These are phyloP conservation scores for Drosophila orosa DNA, from an alignment of 1,140 invertebrate species.

Conservation along the genomic window DNA sequence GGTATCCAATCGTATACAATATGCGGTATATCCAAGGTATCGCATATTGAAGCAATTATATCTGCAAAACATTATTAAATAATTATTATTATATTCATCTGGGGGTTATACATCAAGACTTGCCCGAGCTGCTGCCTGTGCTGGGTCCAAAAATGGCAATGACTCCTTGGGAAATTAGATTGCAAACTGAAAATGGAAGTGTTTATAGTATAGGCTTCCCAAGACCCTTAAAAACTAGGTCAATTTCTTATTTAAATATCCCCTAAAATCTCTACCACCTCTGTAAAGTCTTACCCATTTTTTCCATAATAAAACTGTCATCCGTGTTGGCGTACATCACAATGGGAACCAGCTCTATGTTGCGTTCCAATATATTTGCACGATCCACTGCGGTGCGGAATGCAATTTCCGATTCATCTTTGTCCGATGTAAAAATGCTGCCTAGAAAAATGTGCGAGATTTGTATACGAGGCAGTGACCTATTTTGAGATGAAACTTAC, in stretches of 20 bases:
- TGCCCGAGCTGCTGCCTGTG: conserved; percentile 87
- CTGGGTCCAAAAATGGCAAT: conserved; percentile 92
- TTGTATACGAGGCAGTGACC: conserved; percentile 41
- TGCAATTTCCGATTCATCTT: conserved; percentile 84
- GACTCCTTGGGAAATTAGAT: conserved; percentile 87
- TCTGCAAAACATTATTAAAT: conserved; percentile 78
- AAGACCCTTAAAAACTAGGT: background rate
- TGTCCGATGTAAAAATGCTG: conserved; percentile 84
- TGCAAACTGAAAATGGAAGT: conserved; percentile 84
- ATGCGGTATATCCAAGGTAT: conserved; percentile 89
- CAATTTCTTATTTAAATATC: background rate
- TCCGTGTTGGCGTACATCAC: conserved; percentile 77
- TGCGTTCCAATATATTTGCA: conserved; percentile 84
- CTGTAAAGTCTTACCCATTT: conserved; percentile 72
- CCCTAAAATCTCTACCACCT: background rate
- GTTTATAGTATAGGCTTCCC: background rate
- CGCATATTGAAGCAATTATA: conserved; percentile 89
- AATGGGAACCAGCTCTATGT: conserved; percentile 78
- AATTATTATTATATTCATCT: background rate
- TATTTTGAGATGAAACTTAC: conserved; percentile 61
- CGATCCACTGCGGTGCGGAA: conserved; percentile 85
- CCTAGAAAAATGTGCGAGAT: conserved; percentile 60
- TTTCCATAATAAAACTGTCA: conserved; percentile 85
- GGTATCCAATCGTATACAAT: conserved; percentile 89
- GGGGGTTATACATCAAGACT: background rate